Percentiles rank a stretch among this genome's conserved stretches.
These are phyloP conservation scores for Sula dactylatra DNA, from an alignment of 2,113 vertebrate species.

Conservation along the genomic window DNA sequence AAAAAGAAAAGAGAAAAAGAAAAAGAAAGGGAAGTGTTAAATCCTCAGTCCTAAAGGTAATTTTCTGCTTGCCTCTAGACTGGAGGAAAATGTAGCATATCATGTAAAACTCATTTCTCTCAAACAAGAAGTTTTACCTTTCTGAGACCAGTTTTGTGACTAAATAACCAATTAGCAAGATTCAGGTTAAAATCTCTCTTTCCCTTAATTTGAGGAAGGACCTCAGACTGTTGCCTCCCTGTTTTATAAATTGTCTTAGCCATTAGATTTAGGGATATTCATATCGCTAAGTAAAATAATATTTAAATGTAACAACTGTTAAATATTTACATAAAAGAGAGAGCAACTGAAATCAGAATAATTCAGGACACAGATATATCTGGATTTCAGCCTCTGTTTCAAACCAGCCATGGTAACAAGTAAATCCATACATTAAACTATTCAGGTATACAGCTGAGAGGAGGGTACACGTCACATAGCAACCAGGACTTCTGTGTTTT, in stretches of 20 bases:
- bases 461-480: neutral
- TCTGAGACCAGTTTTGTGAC: neutral
- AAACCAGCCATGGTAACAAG: neutral
- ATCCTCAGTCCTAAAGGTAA: neutral
- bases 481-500: neutral
- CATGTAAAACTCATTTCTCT: neutral
- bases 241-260: neutral
- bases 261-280: neutral
- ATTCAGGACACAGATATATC: neutral
- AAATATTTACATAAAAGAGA: neutral
- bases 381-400: neutral
- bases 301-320: neutral
- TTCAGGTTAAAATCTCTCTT: neutral
- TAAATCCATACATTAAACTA: neutral
- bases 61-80: neutral
- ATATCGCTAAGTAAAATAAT: neutral
- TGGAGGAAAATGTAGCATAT: neutral
- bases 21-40: rapidly evolving
- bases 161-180: neutral
- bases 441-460: neutral
- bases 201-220: neutral
- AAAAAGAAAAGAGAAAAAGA: neutral
- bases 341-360: neutral
- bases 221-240: neutral
- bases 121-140: neutral